phyloP scores from a whole-genome alignment of 2,797 vertebrate genomes.

The Acanthiza pusilla region DNA sequence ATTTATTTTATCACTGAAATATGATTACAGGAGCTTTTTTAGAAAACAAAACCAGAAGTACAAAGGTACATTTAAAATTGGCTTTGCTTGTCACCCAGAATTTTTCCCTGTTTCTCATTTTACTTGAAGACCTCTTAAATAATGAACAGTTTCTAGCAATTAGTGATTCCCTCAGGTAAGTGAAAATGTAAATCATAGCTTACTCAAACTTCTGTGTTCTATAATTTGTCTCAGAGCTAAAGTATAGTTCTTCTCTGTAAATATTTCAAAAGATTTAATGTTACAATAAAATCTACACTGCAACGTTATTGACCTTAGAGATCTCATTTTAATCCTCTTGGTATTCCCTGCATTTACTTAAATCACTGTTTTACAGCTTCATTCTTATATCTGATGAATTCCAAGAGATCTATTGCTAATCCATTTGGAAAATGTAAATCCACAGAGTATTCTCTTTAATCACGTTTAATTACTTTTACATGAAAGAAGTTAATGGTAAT shows the following conservation, averaged over 20 bases:
- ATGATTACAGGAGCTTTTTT: not conserved
- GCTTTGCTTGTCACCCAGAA: not conserved
- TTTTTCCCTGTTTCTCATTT: not conserved
- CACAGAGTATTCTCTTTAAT: conserved; percentile 36
- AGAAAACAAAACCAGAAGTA: not conserved
- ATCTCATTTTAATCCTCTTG: conserved; percentile 41
- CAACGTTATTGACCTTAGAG: not conserved
- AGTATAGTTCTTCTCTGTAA: conserved; percentile 36
- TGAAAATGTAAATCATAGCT: conserved; percentile 48
- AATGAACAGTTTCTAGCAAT: conserved; percentile 35
- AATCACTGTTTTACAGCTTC: conserved; percentile 45
- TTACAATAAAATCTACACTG: conserved; percentile 29
- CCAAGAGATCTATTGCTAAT: conserved; percentile 37
- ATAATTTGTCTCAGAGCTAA: conserved; percentile 34
- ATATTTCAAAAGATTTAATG: conserved; percentile 59
- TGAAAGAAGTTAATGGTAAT: conserved; percentile 30
- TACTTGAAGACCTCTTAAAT: conserved; percentile 22
- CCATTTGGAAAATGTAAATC: conserved; percentile 61
- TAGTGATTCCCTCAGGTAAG: conserved; percentile 47
- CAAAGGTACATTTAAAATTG: not conserved
- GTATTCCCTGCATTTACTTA: conserved; percentile 59
- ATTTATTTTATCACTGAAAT: conserved; percentile 19
- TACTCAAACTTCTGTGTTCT: conserved; percentile 2
- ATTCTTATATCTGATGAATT: conserved; percentile 49
- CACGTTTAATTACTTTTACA: not conserved